Conservation (phyloP, 2,113 vertebrate species). For the Cephalopterus ornatus region DNA sequence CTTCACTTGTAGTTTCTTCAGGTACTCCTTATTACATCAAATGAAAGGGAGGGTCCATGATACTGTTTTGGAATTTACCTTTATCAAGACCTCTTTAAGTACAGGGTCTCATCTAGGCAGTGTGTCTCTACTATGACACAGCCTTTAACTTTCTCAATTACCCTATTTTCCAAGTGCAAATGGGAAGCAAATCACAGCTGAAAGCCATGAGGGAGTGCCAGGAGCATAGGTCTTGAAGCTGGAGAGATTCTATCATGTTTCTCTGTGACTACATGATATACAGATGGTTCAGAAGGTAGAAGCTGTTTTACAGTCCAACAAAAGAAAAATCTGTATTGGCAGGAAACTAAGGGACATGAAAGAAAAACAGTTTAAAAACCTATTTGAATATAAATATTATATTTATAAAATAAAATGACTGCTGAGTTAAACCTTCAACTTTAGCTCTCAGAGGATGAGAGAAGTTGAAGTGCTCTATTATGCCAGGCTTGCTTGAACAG, state of each 20-base stretch:
- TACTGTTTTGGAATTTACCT: neutral
- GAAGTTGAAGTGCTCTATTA: neutral
- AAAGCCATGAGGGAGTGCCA: neutral
- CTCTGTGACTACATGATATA: neutral
- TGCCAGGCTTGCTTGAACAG: neutral
- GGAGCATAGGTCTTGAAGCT: neutral
- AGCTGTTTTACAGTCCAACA: neutral
- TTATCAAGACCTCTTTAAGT: neutral
- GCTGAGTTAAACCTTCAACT: neutral
- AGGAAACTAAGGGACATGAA: neutral
- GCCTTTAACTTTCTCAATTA: neutral
- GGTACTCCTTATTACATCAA: neutral
- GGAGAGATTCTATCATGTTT: neutral
- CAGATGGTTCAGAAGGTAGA: neutral
- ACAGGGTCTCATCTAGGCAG: neutral
- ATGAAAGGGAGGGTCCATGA: neutral
- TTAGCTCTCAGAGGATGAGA: neutral
- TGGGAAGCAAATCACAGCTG: neutral
- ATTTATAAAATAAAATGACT: neutral
- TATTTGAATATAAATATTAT: neutral
- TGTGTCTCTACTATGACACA: accelerated
- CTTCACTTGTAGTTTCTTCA: neutral
- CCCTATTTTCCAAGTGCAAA: neutral
- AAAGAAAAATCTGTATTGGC: neutral
- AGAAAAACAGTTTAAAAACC: neutral